These are phyloP conservation scores for Urosaurus nigricauda DNA, from an alignment of 2,797 vertebrate species.

Conservation along the genomic window DNA sequence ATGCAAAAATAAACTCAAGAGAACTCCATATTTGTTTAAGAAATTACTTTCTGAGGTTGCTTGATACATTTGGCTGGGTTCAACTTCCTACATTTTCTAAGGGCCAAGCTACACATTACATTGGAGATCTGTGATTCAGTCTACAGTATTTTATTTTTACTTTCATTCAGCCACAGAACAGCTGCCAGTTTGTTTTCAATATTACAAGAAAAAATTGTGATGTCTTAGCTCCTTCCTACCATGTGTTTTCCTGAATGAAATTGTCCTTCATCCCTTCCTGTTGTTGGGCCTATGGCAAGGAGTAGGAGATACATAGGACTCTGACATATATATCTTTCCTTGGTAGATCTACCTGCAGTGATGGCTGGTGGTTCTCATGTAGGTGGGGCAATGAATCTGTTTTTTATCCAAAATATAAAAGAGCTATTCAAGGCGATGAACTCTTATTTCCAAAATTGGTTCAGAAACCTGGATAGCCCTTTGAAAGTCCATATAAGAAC, in stretches of 20 bases:
- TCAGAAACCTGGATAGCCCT: no score
- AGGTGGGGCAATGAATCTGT: no score
- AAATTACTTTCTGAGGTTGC: slow-evolving; percentile 17
- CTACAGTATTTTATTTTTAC: background rate
- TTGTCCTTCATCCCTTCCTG: background rate
- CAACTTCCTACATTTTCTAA: background rate
- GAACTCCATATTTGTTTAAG: background rate
- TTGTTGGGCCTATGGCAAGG: background rate
- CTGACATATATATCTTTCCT: background rate
- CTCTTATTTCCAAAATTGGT: no score
- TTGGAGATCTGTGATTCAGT: background rate
- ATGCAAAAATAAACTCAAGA: background rate
- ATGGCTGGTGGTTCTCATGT: no score
- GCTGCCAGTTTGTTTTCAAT: background rate
- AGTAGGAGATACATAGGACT: background rate
- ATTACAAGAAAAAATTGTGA: background rate
- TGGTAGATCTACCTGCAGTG: no score
- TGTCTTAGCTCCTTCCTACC: background rate
- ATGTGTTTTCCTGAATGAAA: background rate
- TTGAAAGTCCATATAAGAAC: no score
- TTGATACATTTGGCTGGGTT: background rate
- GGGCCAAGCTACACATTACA: slow-evolving; percentile 1
- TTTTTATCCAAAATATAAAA: no score
- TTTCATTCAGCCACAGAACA: background rate
- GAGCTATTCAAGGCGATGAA: no score